A percentile compares a stretch with the other conserved stretches of the same genome.
Evolutionary conservation across 2,888 invertebrate genomes (phyloP).

Genomic region (Tenthredo amoena): DNA sequence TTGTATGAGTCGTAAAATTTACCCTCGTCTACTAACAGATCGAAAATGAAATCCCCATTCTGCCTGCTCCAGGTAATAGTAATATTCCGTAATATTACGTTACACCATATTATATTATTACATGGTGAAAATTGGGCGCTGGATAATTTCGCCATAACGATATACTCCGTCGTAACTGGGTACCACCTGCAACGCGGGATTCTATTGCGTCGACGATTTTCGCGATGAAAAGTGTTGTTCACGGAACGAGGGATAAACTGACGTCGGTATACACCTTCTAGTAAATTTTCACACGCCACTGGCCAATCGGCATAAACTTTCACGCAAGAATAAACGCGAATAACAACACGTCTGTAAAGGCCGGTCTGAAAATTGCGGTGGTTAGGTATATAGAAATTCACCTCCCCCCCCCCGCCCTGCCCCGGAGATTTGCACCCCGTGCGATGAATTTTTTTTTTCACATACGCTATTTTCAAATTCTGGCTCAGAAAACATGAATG

Average conservation of each 20-base stretch:
- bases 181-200: not conserved
- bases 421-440: not conserved
- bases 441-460: not conserved
- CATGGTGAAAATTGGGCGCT: not conserved
- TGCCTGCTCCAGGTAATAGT: not conserved
- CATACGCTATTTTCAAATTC: not conserved
- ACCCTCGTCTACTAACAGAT: not conserved
- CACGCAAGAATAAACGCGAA: slow-evolving; percentile 7
- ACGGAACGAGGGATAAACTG: not conserved
- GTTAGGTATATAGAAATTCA: not conserved
- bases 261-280: not conserved
- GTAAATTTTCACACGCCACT: slow-evolving; percentile 2
- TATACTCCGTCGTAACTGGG: not conserved
- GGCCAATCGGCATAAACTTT: slow-evolving; percentile 19
- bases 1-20: not conserved
- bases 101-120: not conserved
- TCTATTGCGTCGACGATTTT: not conserved
- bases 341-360: slow-evolving; percentile 10
- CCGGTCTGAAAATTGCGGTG: not conserved
- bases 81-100: not conserved
- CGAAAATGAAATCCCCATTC: not conserved
- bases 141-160: not conserved
- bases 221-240: not conserved
- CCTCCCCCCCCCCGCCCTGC: not conserved
- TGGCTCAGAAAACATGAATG: too few species aligned